Percentiles rank a stretch among this genome's conserved stretches.
Conservation (phyloP, 2,113 vertebrate species). For the Gymnogyps californianus region DNA sequence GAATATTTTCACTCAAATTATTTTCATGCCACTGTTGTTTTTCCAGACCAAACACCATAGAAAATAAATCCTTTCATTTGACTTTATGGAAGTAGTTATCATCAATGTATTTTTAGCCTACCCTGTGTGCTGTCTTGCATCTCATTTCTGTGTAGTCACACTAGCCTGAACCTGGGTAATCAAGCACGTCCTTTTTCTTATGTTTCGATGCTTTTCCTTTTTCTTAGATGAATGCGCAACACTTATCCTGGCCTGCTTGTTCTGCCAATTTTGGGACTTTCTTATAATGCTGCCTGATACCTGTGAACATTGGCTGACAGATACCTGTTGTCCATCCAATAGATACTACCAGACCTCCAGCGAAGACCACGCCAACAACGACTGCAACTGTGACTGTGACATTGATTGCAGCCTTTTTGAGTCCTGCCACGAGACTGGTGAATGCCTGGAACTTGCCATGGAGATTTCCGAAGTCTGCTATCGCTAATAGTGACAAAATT, state of each 20-base stretch:
- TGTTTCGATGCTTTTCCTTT: constrained; percentile 41
- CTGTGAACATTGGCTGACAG: constrained; percentile 71
- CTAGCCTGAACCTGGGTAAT: neutral
- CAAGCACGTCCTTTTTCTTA: neutral
- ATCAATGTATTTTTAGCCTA: neutral
- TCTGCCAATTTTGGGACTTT: constrained; percentile 83
- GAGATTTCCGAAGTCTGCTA: constrained; percentile 84
- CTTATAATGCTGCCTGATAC: constrained; percentile 80
- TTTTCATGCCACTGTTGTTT: neutral
- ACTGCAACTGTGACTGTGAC: constrained; percentile 76
- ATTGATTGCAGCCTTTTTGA: constrained; percentile 79
- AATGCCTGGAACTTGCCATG: constrained; percentile 82
- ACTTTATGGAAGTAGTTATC: neutral
- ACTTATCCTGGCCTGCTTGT: constrained; percentile 81
- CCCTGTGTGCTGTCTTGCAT: neutral
- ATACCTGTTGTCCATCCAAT: constrained; percentile 76
- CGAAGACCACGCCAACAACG: constrained; percentile 49
- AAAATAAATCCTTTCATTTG: neutral
- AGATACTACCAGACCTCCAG: constrained; percentile 71
- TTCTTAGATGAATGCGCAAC: constrained; percentile 79
- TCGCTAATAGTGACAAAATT: constrained; percentile 35
- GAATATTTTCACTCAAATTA: neutral
- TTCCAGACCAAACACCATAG: neutral
- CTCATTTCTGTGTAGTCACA: neutral
- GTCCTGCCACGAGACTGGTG: constrained; percentile 77